phyloP scores from a whole-genome alignment of 2,888 invertebrate genomes.

The Mesochorus sp. region DNA sequence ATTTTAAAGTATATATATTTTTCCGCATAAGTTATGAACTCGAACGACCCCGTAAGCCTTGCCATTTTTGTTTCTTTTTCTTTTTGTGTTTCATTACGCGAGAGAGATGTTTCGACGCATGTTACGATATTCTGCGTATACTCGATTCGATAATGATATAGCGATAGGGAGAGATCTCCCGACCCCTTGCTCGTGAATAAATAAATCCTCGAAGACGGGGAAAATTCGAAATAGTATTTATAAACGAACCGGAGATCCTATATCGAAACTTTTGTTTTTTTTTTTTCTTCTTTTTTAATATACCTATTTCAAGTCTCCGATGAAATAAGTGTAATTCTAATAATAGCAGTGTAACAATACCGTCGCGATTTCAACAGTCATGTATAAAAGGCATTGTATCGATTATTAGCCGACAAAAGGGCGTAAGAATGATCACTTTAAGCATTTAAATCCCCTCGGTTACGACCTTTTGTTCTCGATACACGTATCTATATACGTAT shows the following conservation, averaged over 20 bases:
- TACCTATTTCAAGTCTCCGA: not conserved
- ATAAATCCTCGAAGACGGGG: slow-evolving; percentile 15
- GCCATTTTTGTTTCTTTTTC: too few relatives aligned
- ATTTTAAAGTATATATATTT: too few relatives aligned
- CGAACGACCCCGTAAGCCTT: too few relatives aligned
- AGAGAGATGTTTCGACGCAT: too few relatives aligned
- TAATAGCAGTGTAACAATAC: slow-evolving; percentile 46
- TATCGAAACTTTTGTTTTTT: not conserved
- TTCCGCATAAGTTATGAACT: too few relatives aligned
- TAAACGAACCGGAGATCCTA: too few relatives aligned
- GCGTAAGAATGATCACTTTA: not conserved
- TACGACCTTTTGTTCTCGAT: not conserved
- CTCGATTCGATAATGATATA: not conserved
- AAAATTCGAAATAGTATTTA: too few relatives aligned
- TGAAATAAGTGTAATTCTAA: slow-evolving; percentile 34
- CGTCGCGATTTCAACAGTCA: too few relatives aligned
- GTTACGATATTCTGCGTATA: not conserved
- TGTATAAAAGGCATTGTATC: too few relatives aligned
- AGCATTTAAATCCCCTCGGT: not conserved
- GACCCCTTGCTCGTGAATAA: slow-evolving; percentile 27
- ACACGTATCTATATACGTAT: not conserved
- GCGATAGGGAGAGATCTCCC: slow-evolving; percentile 13
- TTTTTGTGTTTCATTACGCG: too few relatives aligned
- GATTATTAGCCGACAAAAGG: too few relatives aligned
- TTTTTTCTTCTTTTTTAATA: not conserved